These are phyloP conservation scores for Ceratosolen fusciceps DNA, from an alignment of 1,140 invertebrate species.

Conservation along the genomic window DNA sequence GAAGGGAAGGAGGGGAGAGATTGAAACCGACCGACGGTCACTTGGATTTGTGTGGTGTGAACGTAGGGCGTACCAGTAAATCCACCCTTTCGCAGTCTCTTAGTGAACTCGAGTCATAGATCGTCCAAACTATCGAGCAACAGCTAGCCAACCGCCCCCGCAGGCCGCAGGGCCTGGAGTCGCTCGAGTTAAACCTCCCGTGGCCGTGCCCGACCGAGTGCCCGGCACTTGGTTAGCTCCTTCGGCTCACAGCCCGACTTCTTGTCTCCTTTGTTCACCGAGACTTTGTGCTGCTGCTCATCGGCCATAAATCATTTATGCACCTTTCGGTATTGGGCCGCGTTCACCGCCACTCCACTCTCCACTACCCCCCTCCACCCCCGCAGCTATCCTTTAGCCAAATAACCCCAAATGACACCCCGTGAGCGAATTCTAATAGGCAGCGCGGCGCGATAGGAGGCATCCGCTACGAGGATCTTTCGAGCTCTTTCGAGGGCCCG, in stretches of 20 bases:
- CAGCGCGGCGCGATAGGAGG: too few species aligned
- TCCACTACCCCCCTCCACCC: too few species aligned
- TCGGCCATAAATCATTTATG: constrained; percentile 36
- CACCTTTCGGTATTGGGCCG: constrained; percentile 40
- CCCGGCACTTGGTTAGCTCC: constrained; percentile 17
- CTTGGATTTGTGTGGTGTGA: constrained; percentile 71
- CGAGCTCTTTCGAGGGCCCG: too few species aligned
- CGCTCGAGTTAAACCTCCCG: constrained; percentile 28
- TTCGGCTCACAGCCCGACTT: constrained; percentile 16
- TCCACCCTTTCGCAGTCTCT: constrained; percentile 70
- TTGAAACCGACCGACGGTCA: constrained; percentile 64
- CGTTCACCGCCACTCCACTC: not conserved
- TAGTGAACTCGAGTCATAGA: constrained; percentile 69
- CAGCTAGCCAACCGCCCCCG: constrained; percentile 56
- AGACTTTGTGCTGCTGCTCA: constrained; percentile 27
- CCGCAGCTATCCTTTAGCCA: not conserved
- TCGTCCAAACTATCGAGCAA: constrained; percentile 68
- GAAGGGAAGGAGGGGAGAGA: constrained; percentile 47
- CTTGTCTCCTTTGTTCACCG: constrained; percentile 53
- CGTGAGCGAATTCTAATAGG: too few species aligned
- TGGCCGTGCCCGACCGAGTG: too few species aligned
- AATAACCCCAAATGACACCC: too few species aligned
- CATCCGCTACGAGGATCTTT: too few species aligned
- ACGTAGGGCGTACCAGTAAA: constrained; percentile 68
- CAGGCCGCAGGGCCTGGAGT: constrained; percentile 48